Conservation (phyloP, 2,888 invertebrate genomes). For the Epirrita christyi region DNA sequence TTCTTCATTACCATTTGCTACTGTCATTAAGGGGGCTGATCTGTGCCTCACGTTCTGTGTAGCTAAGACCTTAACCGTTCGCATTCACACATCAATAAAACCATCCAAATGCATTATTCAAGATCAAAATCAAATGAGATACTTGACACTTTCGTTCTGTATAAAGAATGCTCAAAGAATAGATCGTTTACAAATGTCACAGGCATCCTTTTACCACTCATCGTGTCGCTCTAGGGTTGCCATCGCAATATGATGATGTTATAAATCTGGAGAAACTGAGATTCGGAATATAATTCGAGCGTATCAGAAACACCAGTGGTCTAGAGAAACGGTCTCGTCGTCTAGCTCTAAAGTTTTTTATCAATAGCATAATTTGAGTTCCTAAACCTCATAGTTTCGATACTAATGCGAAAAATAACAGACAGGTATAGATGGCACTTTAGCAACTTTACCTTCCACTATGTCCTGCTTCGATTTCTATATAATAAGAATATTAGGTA, state of each 20-base stretch:
- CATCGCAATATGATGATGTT: slow-evolving; percentile 20
- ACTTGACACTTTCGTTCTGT: slow-evolving; percentile 49
- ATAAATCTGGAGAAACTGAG: slow-evolving; percentile 4
- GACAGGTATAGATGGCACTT: too few relatives aligned
- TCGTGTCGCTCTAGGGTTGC: slow-evolving; percentile 40
- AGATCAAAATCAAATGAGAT: slow-evolving; percentile 55
- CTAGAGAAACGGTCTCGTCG: too few relatives aligned
- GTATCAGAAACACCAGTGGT: background rate
- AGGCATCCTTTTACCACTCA: slow-evolving; percentile 46
- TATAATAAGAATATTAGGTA: too few relatives aligned
- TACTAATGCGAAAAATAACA: too few relatives aligned
- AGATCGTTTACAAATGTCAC: slow-evolving; percentile 54
- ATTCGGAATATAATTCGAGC: background rate
- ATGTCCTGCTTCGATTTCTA: too few relatives aligned
- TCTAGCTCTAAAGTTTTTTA: too few relatives aligned
- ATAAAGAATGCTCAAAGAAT: slow-evolving; percentile 40
- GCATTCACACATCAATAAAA: slow-evolving; percentile 51
- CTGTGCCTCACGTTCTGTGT: too few relatives aligned
- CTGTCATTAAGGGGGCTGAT: too few relatives aligned
- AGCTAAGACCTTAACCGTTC: background rate
- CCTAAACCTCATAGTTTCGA: too few relatives aligned
- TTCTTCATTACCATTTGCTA: too few relatives aligned
- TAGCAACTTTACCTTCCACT: too few relatives aligned
- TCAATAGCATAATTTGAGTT: too few relatives aligned
- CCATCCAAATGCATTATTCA: slow-evolving; percentile 55